These are phyloP conservation scores for Pangasius mekongensis DNA, from an alignment of 2,797 vertebrate genomes.

Conservation along the genomic window DNA sequence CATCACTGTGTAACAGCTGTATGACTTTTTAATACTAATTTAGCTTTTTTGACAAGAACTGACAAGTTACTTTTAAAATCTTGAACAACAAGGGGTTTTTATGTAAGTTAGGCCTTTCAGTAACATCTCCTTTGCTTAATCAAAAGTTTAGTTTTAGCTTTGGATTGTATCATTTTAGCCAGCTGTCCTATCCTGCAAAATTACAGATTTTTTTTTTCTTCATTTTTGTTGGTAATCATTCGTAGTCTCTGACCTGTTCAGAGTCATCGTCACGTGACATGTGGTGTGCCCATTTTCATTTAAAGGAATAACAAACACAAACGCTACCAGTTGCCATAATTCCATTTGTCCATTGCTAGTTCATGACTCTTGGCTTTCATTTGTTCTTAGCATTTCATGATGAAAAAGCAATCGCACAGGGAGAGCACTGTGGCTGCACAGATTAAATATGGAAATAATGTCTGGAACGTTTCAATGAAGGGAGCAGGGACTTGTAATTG, in stretches of 20 bases:
- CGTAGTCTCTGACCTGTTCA: background rate
- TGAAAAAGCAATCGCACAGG: background rate
- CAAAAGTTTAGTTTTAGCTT: background rate
- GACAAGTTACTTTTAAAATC: background rate
- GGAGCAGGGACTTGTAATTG: constrained; percentile 2
- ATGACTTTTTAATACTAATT: background rate
- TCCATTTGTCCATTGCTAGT: too few relatives aligned
- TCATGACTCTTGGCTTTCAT: background rate
- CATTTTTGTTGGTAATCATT: background rate
- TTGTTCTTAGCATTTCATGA: background rate
- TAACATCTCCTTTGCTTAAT: background rate
- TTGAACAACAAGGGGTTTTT: background rate
- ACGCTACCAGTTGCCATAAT: background rate
- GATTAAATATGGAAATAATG: background rate
- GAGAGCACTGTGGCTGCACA: background rate
- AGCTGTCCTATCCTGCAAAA: background rate
- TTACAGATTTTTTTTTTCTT: background rate
- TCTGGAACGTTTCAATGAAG: constrained; percentile 2
- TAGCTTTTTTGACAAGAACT: background rate
- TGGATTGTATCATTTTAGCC: background rate
- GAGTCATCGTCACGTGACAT: background rate
- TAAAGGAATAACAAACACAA: background rate
- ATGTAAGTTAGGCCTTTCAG: background rate
- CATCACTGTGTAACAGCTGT: constrained; percentile 37
- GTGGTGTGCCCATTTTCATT: background rate